Conservation (phyloP, 1,140 invertebrate genomes). For the Ceratosolen solmsi region DNA sequence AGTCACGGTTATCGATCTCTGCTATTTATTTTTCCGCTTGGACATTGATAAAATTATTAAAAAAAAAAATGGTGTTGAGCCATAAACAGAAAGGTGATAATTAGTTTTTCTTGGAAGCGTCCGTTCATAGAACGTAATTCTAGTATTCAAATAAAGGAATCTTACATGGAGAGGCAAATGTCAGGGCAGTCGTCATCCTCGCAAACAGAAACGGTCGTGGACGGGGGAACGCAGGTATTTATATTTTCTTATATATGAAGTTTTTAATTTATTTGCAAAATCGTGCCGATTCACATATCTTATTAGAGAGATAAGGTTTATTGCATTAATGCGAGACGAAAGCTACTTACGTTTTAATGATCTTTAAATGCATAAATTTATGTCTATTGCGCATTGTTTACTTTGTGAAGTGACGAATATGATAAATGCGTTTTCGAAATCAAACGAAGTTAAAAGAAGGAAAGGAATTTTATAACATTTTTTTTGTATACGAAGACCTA, state of each 20-base stretch:
- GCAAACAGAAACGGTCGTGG: constrained; percentile 52
- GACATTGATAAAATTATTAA: background rate
- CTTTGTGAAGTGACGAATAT: background rate
- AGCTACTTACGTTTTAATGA: background rate
- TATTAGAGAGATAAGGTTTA: background rate
- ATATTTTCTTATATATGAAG: constrained; percentile 9
- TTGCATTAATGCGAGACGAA: background rate
- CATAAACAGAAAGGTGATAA: background rate
- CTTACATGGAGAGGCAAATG: constrained; percentile 45
- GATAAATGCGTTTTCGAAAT: background rate
- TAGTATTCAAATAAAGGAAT: background rate
- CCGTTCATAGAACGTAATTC: background rate
- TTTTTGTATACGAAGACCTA: background rate
- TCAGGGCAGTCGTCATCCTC: constrained; percentile 42
- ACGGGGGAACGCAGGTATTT: constrained; percentile 50
- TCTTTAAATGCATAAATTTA: background rate
- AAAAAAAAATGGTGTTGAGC: background rate
- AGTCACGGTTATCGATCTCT: constrained; percentile 15
- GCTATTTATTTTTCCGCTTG: constrained; percentile 23
- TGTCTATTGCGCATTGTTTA: constrained; percentile 9
- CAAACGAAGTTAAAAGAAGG: background rate
- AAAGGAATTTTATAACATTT: background rate
- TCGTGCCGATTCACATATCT: background rate
- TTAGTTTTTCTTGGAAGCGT: background rate
- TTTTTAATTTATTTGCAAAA: background rate